phyloP scores from a whole-genome alignment of 2,113 vertebrate genomes.

The Pseudolaguvia tuberculata region DNA sequence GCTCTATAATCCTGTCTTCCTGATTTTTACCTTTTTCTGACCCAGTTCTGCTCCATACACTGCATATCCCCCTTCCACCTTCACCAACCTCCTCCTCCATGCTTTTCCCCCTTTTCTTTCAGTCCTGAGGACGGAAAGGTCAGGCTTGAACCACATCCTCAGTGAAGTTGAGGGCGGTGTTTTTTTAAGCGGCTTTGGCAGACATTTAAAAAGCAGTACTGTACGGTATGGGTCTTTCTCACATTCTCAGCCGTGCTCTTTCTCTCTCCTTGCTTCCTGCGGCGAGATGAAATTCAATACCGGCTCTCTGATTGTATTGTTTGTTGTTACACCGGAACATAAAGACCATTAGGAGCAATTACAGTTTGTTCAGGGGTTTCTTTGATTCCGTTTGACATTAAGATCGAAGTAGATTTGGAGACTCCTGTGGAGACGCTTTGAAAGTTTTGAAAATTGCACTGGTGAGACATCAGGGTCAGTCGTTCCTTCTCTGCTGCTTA shows the following conservation, averaged over 20 bases:
- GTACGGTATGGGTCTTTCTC: slow-evolving; percentile 44
- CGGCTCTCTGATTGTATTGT: slow-evolving; percentile 50
- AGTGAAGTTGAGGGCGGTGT: slow-evolving; percentile 23
- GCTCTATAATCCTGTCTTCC: neutral
- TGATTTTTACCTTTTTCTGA: neutral
- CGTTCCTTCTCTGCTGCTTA: neutral
- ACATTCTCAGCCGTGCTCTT: neutral
- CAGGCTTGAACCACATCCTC: slow-evolving; percentile 55
- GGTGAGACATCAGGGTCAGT: no score
- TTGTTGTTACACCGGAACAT: slow-evolving; percentile 38
- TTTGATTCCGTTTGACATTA: slow-evolving; percentile 21
- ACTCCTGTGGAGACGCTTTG: neutral
- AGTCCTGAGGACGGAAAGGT: slow-evolving; percentile 48
- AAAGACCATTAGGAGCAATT: slow-evolving; percentile 44
- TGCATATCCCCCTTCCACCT: no score
- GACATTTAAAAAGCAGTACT: slow-evolving; percentile 52
- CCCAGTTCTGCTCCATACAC: neutral
- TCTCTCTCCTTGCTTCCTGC: slow-evolving; percentile 17
- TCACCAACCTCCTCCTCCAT: slow-evolving; percentile 1
- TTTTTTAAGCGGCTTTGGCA: slow-evolving; percentile 34
- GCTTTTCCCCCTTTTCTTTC: slow-evolving; percentile 37
- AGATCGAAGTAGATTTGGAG: neutral
- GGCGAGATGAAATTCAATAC: slow-evolving; percentile 9
- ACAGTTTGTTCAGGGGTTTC: slow-evolving; percentile 26
- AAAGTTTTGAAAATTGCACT: neutral